These are phyloP conservation scores for Lepus europaeus DNA, from an alignment of 2,113 vertebrate species.

Conservation along the genomic window DNA sequence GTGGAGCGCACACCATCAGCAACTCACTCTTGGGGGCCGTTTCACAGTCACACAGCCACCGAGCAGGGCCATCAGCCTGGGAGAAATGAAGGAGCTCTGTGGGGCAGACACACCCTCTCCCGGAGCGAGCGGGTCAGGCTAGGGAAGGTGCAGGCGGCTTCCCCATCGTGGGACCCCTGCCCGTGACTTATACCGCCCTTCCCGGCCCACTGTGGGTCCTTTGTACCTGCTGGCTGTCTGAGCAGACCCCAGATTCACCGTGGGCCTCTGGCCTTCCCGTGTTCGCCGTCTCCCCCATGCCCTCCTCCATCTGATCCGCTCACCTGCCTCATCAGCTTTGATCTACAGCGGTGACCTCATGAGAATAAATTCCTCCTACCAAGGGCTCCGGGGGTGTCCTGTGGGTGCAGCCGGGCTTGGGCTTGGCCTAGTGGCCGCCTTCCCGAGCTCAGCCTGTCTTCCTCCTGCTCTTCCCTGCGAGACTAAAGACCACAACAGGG, in stretches of 20 bases:
- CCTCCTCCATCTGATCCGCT: neutral
- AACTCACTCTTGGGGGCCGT: neutral
- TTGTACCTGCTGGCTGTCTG: neutral
- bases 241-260: neutral
- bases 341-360: constrained; percentile 38
- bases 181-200: neutral
- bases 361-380: neutral
- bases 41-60: neutral
- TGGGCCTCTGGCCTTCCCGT: neutral
- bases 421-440: neutral
- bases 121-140: neutral
- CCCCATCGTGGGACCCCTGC: neutral
- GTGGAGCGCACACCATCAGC: neutral
- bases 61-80: neutral
- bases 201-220: neutral
- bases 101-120: too few species aligned
- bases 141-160: neutral
- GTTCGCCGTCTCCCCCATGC: neutral
- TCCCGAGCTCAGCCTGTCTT: neutral
- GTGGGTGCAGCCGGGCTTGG: neutral
- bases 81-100: neutral
- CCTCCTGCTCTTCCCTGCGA: neutral
- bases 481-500: neutral
- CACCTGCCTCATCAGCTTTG: constrained; percentile 12
- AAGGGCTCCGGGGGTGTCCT: neutral